Percentiles rank a stretch among this genome's conserved stretches.
Evolutionary conservation across 2,888 invertebrate species (phyloP).

Genomic region (Phytoseiulus persimilis): DNA sequence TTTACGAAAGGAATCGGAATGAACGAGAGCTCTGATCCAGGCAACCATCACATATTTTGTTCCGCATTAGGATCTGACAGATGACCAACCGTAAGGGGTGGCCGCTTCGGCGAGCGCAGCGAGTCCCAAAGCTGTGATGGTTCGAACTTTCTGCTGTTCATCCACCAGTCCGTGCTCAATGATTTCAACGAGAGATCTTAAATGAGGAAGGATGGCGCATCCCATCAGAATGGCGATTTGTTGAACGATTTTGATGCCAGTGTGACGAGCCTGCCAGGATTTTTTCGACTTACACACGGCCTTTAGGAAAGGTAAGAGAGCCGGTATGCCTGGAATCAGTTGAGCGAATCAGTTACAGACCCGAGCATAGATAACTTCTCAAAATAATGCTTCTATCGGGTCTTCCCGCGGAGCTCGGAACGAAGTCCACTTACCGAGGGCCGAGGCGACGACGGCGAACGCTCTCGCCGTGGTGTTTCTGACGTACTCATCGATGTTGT

Average conservation of each 20-base stretch:
- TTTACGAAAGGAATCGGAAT: too few species aligned
- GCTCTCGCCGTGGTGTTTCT: constrained; percentile 98
- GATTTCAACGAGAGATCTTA: constrained; percentile 95
- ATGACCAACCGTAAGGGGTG: constrained; percentile 75
- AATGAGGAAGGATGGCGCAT: constrained; percentile 94
- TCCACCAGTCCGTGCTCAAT: constrained; percentile 96
- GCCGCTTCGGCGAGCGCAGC: constrained; percentile 98
- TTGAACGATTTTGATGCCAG: constrained; percentile 98
- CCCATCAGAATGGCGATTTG: constrained; percentile 99
- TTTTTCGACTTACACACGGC: constrained; percentile 98
- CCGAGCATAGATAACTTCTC: too few species aligned
- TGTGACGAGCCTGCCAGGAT: constrained; percentile 96
- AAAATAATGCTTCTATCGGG: too few species aligned
- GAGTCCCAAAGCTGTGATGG: constrained; percentile 94
- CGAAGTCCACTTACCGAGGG: constrained; percentile 59
- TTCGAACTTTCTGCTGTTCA: constrained; percentile 97
- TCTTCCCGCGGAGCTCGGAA: too few species aligned
- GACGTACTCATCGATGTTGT: constrained; percentile 98
- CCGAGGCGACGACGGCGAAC: constrained; percentile 99
- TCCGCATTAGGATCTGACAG: too few species aligned
- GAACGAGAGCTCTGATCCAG: too few species aligned
- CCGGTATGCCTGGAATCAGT: constrained; percentile 66
- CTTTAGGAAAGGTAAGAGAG: constrained; percentile 90
- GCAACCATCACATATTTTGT: too few species aligned
- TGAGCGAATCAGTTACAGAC: too few species aligned